Conservation (phyloP, 2,888 invertebrate genomes). For the Zonitis immaculata region DNA sequence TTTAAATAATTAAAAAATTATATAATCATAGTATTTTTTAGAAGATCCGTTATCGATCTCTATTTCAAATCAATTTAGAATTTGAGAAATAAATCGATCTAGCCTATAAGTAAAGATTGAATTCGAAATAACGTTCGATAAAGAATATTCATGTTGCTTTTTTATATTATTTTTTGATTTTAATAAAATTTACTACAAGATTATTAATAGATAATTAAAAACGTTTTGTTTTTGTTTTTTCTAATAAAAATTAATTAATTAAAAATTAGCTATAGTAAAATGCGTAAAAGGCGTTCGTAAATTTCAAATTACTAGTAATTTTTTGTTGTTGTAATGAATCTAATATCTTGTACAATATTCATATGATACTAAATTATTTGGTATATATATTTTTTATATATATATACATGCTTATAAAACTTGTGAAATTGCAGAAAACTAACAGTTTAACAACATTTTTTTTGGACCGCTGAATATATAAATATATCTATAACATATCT, state of each 20-base stretch:
- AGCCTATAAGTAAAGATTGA: no score
- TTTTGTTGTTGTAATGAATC: background rate
- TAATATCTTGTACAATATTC: slow-evolving; percentile 39
- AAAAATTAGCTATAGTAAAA: background rate
- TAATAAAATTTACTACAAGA: background rate
- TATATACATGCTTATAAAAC: slow-evolving; percentile 48
- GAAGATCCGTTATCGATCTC: no score
- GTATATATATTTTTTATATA: background rate
- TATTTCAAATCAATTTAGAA: no score
- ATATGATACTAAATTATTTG: slow-evolving; percentile 44
- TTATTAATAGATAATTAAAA: background rate
- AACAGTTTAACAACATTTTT: slow-evolving; percentile 46
- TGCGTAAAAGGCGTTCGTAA: background rate
- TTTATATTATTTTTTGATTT: background rate
- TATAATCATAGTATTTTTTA: no score
- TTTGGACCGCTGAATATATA: slow-evolving; percentile 49
- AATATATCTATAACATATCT: slow-evolving; percentile 11
- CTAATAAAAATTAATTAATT: background rate
- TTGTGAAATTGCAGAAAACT: slow-evolving; percentile 51
- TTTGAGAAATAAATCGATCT: no score
- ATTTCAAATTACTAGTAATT: slow-evolving; percentile 1
- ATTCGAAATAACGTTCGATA: no score
- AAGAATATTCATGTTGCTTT: no score
- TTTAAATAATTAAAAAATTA: background rate
- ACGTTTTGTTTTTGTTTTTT: no score